A percentile compares a stretch with the other conserved stretches of the same genome.
phyloP scores from a whole-genome alignment of 2,797 vertebrate genomes.

The Ambastaia sidthimunki region DNA sequence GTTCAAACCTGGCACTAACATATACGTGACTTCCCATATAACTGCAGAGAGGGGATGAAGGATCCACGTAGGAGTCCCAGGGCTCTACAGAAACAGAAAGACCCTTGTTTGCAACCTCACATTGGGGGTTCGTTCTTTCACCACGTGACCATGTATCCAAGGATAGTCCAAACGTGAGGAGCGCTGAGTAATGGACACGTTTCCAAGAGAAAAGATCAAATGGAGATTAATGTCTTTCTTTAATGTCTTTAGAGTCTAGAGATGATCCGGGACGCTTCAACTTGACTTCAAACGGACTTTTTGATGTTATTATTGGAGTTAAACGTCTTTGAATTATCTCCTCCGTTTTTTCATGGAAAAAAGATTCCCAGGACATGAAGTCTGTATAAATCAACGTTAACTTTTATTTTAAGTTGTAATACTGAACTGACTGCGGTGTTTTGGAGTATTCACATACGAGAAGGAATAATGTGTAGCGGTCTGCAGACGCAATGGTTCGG shows the following conservation, averaged over 20 bases:
- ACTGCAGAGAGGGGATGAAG: background rate
- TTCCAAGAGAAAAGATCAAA: slow-evolving; percentile 4
- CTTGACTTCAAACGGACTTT: background rate
- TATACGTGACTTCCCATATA: background rate
- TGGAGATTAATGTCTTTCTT: background rate
- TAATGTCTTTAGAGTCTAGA: background rate
- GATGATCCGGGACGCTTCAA: background rate
- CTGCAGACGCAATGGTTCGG: background rate
- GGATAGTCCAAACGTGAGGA: slow-evolving; percentile 36
- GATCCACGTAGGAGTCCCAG: slow-evolving; percentile 33
- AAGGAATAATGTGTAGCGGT: slow-evolving; percentile 42
- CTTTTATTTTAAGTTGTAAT: background rate
- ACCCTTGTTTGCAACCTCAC: slow-evolving; percentile 52
- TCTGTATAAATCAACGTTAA: background rate
- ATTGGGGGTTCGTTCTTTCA: slow-evolving; percentile 34
- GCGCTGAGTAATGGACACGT: slow-evolving; percentile 25
- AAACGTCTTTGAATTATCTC: background rate
- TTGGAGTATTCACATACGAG: background rate
- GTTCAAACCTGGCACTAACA: background rate
- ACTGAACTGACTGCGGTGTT: background rate
- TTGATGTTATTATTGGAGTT: background rate
- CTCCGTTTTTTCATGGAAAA: background rate
- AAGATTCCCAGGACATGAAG: background rate
- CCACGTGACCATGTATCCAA: slow-evolving; percentile 55
- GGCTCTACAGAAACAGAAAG: slow-evolving; percentile 57